Percentiles rank a stretch among this genome's conserved stretches.
Evolutionary conservation across 35 echinoderm and acorn worm species (phyloP).

Genomic region (Amphiura filiformis): DNA sequence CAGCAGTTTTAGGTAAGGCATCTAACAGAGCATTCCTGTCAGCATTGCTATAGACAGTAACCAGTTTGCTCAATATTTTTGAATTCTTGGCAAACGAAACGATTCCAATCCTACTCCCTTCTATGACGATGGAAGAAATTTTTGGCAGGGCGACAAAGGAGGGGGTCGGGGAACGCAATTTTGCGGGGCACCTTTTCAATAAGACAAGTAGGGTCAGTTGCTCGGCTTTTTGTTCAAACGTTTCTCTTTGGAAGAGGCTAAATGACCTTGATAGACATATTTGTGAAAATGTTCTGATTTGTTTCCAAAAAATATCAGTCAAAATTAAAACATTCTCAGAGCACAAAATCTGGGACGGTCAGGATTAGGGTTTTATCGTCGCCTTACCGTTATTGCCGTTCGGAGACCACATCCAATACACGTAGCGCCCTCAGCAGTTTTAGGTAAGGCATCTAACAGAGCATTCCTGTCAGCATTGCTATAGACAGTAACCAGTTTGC

Average conservation of each 20-base stretch:
- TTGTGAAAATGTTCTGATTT: no score
- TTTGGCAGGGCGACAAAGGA: conserved; percentile 9
- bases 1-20: background rate
- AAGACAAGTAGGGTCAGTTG: no score
- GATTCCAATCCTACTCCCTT: conserved; percentile 39
- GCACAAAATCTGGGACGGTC: no score
- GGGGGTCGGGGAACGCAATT: no score
- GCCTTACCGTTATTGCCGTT: conserved; percentile 31
- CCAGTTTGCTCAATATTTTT: background rate
- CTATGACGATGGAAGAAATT: conserved; percentile 28
- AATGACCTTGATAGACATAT: no score
- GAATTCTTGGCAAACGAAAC: conserved; percentile 5
- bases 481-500: conserved; percentile 9
- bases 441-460: conserved; percentile 11
- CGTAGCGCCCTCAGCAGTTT: conserved; percentile 9
- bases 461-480: conserved; percentile 19
- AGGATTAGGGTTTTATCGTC: no score
- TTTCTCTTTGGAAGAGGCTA: no score
- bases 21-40: conserved; percentile 26
- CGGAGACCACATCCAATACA: conserved; percentile 47
- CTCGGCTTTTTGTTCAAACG: no score
- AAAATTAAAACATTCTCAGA: no score
- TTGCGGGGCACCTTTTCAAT: no score
- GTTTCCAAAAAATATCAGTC: no score
- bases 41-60: conserved; percentile 8